Evolutionary conservation across 2,888 invertebrate species (phyloP).

Genomic region (Auanema sp.): DNA sequence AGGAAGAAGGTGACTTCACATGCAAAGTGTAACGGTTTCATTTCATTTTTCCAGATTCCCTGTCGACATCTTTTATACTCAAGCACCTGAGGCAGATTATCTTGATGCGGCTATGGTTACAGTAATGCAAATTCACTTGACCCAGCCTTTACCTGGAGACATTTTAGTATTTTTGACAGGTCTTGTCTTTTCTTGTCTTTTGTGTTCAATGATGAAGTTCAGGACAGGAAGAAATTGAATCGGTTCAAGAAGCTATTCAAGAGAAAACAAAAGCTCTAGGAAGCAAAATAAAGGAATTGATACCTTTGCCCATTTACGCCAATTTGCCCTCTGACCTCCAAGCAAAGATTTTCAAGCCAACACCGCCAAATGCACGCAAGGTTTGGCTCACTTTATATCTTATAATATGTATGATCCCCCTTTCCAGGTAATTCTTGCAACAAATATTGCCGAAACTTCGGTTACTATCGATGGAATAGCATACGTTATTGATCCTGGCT

Average conservation of each 20-base stretch:
- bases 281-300: constrained; percentile 85
- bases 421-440: constrained; percentile 83
- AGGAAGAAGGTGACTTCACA: constrained; percentile 74
- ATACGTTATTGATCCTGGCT: constrained; percentile 99
- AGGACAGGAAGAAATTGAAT: constrained; percentile 63
- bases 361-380: constrained; percentile 92
- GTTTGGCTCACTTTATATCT: constrained; percentile 60
- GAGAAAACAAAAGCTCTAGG: constrained; percentile 90
- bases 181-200: constrained; percentile 31
- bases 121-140: constrained; percentile 94
- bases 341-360: constrained; percentile 96
- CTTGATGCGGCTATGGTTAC: constrained; percentile 74
- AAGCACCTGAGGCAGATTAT: constrained; percentile 98
- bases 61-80: constrained; percentile 97
- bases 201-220: constrained; percentile 1
- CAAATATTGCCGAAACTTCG: constrained; percentile 98
- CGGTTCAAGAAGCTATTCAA: constrained; percentile 67
- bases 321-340: constrained; percentile 98
- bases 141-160: constrained; percentile 87
- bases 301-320: constrained; percentile 94
- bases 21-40: neutral
- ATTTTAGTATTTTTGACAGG: constrained; percentile 93
- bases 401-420: neutral
- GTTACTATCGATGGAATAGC: constrained; percentile 97
- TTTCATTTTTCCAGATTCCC: constrained; percentile 68